phyloP scores from a whole-genome alignment of 2,113 vertebrate species.

The Calcarius ornatus region DNA sequence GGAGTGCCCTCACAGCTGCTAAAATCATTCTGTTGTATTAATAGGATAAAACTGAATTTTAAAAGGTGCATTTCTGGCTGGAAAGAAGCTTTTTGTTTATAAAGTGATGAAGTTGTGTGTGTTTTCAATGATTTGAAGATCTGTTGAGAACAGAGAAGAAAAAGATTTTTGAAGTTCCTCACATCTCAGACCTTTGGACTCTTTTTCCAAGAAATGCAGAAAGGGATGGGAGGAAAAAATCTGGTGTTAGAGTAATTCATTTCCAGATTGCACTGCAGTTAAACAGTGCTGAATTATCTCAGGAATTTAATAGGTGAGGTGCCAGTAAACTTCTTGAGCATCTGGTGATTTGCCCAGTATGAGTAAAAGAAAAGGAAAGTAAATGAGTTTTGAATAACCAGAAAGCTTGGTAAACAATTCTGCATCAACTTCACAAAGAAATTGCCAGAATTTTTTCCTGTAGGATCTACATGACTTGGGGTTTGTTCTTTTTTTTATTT shows the following conservation, averaged over 20 bases:
- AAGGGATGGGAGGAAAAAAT: neutral
- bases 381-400: neutral
- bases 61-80: neutral
- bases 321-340: neutral
- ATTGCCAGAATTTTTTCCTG: neutral
- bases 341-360: neutral
- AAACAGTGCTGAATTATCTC: neutral
- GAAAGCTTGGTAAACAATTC: neutral
- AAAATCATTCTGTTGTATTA: neutral
- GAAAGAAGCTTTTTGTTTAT: neutral
- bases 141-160: neutral
- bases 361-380: neutral
- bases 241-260: neutral
- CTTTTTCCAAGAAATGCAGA: neutral
- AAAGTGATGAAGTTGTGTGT: neutral
- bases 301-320: constrained; percentile 23
- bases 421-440: neutral
- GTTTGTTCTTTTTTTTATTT: neutral
- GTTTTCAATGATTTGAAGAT: neutral
- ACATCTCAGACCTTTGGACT: neutral
- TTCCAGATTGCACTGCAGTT: neutral
- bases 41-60: neutral
- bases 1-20: neutral
- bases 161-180: neutral
- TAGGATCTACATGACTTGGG: neutral